Conservation (phyloP, 2,888 invertebrate species). For the Horisme vitalbata region DNA sequence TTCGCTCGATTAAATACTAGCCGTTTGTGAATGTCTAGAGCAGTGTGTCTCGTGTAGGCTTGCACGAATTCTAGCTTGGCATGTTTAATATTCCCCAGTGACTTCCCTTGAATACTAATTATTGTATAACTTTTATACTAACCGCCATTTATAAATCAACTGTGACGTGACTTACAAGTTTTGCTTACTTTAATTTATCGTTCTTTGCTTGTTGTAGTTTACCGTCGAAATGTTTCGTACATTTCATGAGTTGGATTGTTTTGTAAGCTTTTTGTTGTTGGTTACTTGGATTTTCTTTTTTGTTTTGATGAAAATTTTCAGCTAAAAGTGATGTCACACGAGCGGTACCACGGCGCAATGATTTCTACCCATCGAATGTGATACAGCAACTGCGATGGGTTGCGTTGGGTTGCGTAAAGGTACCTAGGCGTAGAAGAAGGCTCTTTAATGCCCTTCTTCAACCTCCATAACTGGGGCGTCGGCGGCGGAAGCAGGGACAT, state of each 20-base stretch:
- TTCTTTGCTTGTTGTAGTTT: slow-evolving; percentile 22
- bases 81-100: slow-evolving; percentile 48
- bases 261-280: neutral
- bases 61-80: slow-evolving; percentile 49
- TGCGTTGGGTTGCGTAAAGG: too few relatives aligned
- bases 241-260: neutral
- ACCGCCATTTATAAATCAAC: slow-evolving; percentile 40
- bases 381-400: too few relatives aligned
- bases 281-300: neutral
- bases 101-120: slow-evolving; percentile 61
- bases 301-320: too few relatives aligned
- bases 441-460: too few relatives aligned
- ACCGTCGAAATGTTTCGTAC: slow-evolving; percentile 23
- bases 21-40: neutral
- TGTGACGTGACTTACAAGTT: slow-evolving; percentile 38
- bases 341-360: too few relatives aligned
- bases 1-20: too few relatives aligned
- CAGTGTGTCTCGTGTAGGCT: slow-evolving; percentile 37
- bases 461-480: too few relatives aligned
- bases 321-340: too few relatives aligned
- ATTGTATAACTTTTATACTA: slow-evolving; percentile 44
- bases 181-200: slow-evolving; percentile 31
- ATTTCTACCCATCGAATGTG: too few relatives aligned
- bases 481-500: too few relatives aligned
- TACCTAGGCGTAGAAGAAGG: too few relatives aligned